Conservation (phyloP, 2,888 invertebrate genomes). For the Cephus pygmeus region DNA sequence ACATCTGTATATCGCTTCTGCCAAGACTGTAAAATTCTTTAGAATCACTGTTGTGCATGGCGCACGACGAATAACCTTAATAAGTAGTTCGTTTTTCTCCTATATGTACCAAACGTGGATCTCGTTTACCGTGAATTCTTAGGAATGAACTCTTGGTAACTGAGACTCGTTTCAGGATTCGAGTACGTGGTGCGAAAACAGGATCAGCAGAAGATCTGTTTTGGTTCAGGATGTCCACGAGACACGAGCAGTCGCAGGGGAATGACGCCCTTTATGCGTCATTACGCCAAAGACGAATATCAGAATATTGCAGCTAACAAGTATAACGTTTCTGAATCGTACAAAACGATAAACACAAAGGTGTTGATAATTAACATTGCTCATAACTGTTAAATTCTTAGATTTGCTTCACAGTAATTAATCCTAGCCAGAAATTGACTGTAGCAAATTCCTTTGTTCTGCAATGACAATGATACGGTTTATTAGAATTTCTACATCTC, state of each 20-base stretch:
- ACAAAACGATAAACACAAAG: constrained; percentile 45
- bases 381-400: background rate
- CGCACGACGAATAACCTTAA: background rate
- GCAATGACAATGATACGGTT: background rate
- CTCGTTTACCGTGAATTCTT: background rate
- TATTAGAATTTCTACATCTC: background rate
- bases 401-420: background rate
- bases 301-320: constrained; percentile 47
- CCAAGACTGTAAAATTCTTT: background rate
- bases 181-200: constrained; percentile 48
- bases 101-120: background rate
- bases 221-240: constrained; percentile 52
- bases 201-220: constrained; percentile 52
- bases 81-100: background rate
- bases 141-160: background rate
- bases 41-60: background rate
- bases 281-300: constrained; percentile 44
- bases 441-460: background rate
- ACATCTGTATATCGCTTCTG: background rate
- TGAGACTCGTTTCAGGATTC: constrained; percentile 38
- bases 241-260: constrained; percentile 45
- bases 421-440: background rate
- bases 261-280: constrained; percentile 50
- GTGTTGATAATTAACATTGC: constrained; percentile 17
- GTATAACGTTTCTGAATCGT: constrained; percentile 46